Evolutionary conservation across 2,888 invertebrate genomes (phyloP), one percentile per base, ranked within the genome.

Genomic region (Bellardia pandia): DNA sequence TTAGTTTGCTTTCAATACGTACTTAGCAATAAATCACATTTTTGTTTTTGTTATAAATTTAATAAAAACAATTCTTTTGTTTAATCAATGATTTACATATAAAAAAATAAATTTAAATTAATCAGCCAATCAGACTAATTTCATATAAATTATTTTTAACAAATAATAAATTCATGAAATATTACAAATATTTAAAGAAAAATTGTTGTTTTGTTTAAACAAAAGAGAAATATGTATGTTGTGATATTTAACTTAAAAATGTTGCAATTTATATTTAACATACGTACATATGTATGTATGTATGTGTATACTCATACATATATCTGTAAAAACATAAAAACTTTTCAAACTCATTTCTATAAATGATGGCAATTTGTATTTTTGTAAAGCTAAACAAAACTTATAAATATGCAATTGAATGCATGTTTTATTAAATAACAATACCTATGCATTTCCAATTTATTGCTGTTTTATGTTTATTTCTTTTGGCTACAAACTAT

Each of bases 321-420:
- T n/a, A n/a, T n/a, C n/a, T 6, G 13, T 13, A 45, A 45, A 13
- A 9, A 13, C 11, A 45, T 45, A 45, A 16, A 56, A 13, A 37
- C 11, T 4, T 42, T 11, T 58, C 30, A 58, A 74, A 58, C 23
- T 75, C 48, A 37, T 64, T 23, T 45, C 8, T 37, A 72, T 42
- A 40, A 58, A 30, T 37, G 60, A 60, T 60, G 33, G 60, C 23
- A n/a, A 33, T 23, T 23, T 23, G 37, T 48, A 37, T 37, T 40
- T 5, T 33, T 72, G 37, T 40, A 48, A 45, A n/a, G 16, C 53
- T 53, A 53, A 53, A 13, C 9, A 23, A 76, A 74, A 45, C 42
- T 16, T 30, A 74, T 33, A 60, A 16, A 48, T 48, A 33, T 74
- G 60, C 56, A 53, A 42, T 53, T n/a, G 30, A 33, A 45, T 45